Evolutionary conservation across 2,113 vertebrate species (phyloP).

Genomic region (Gyps fulvus): DNA sequence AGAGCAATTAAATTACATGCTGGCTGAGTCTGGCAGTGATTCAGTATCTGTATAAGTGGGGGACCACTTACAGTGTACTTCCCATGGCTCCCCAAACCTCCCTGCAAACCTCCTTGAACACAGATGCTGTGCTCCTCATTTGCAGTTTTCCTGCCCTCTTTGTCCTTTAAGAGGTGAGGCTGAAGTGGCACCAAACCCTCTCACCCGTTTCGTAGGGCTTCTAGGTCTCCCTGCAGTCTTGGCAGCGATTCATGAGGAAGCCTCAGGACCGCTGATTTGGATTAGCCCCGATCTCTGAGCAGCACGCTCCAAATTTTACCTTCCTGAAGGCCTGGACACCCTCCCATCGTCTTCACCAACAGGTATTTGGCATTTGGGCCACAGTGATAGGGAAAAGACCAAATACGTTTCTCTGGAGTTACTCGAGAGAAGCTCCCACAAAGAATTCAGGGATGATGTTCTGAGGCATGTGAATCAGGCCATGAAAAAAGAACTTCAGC

Average conservation of each 20-base stretch:
- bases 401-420: neutral
- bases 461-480: neutral
- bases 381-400: neutral
- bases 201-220: neutral
- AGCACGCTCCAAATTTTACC: neutral
- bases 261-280: neutral
- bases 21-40: neutral
- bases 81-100: neutral
- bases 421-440: fast-evolving
- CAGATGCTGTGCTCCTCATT: neutral
- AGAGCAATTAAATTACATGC: neutral
- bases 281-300: neutral
- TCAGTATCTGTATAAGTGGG: neutral
- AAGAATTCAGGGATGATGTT: neutral
- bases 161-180: neutral
- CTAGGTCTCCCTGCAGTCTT: neutral
- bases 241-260: neutral
- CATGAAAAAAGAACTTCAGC: neutral
- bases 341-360: neutral
- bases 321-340: neutral
- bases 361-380: neutral
- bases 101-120: neutral
- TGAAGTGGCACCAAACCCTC: neutral
- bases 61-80: neutral
- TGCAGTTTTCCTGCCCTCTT: neutral